Evolutionary conservation across 2,888 invertebrate species (phyloP), one percentile per base, ranked within the genome.

Genomic region (Trachelus iudaicus): DNA sequence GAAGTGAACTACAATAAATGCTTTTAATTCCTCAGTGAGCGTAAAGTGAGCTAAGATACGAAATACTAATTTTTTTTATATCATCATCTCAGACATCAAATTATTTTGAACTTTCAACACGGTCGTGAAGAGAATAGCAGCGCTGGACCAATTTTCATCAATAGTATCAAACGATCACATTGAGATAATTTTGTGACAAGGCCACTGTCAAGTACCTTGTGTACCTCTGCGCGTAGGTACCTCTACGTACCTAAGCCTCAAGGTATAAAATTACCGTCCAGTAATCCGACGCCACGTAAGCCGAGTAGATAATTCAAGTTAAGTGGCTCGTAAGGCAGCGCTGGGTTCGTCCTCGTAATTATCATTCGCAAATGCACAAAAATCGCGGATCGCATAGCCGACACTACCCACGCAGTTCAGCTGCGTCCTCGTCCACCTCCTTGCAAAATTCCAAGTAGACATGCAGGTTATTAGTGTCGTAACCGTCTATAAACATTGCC

Each of bases 271-370:
- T 87, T 87, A 87, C 87, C 81, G 76, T 78, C 78, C 73, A 80
- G 87, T 85, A 87, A 87, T 84, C 84, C 82, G 85, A 87, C 77
- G 80, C 83, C 77, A 77, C 82, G 85, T 86, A 87, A 87, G 85
- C 82, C 81, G 85, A 84, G 86, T 83, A 81, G 83, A 87, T 85
- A 87, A 87, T 87, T 86, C 84, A 81, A 85, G 86, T 83, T 85
- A 83, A 87, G 83, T 83, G 83, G 82, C 79, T 71, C 71, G 31
- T 71, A 34, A 71, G 33, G 56, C 56, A 56, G 56, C 56, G 23
- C 56, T 56, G 56, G 56, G 56, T 56, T 56, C 9, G 71, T 31
- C 33, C 15, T 71, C 33, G 31, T 71, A 71, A 71, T 34, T 71
- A 71, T 71, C 23, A 34, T 71, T 71, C 2, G 71, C 71, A 12